Evolutionary conservation across 1,140 invertebrate genomes (phyloP).

Genomic region (Drosophila guanche): DNA sequence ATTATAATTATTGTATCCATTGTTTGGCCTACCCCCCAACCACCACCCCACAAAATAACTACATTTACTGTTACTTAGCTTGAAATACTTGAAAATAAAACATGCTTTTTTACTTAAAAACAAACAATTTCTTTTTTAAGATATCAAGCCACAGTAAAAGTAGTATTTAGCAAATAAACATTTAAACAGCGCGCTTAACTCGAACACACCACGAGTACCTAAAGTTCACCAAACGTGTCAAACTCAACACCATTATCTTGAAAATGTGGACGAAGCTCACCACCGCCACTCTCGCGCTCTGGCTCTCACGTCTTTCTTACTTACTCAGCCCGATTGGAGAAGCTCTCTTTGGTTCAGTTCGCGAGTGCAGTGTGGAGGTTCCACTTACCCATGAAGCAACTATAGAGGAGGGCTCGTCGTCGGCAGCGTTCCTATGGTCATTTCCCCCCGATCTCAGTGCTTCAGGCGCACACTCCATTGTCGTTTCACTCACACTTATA

Average conservation of each 20-base stretch:
- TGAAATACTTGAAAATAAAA: constrained; percentile 29
- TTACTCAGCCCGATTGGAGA: constrained; percentile 1
- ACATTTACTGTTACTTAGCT: constrained; percentile 26
- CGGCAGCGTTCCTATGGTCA: too few species aligned
- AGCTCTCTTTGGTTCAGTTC: constrained; percentile 8
- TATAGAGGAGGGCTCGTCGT: too few species aligned
- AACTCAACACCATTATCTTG: neutral
- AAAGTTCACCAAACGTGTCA: neutral
- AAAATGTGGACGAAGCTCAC: neutral
- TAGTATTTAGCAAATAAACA: neutral
- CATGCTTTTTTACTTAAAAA: constrained; percentile 10
- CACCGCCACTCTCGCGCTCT: constrained; percentile 8
- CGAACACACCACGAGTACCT: neutral
- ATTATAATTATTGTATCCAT: constrained; percentile 45
- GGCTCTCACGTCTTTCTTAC: constrained; percentile 8
- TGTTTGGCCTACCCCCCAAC: constrained; percentile 30
- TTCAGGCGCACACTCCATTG: too few species aligned
- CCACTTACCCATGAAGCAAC: too few species aligned
- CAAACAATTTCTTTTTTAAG: neutral
- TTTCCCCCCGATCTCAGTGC: too few species aligned
- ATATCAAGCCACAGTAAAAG: too few species aligned
- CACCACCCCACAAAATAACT: constrained; percentile 8
- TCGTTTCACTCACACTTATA: too few species aligned
- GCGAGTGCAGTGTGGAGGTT: too few species aligned
- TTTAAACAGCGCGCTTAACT: constrained; percentile 21